phyloP scores from a whole-genome alignment of 2,113 vertebrate genomes.

The Rhodinocichla rosea region DNA sequence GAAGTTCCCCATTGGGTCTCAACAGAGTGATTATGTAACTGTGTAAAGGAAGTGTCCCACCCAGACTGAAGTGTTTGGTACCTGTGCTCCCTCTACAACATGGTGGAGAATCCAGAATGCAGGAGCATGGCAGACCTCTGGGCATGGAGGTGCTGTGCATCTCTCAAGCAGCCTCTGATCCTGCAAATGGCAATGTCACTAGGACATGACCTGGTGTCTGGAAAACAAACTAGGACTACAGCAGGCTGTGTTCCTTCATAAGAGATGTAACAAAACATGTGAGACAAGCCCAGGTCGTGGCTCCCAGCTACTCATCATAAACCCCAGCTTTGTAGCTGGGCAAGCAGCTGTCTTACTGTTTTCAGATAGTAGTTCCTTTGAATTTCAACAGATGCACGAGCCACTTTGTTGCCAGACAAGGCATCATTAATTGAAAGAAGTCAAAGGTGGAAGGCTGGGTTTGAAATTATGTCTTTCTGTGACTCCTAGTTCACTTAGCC shows the following conservation, averaged over 20 bases:
- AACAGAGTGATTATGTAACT: background rate
- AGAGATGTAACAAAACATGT: background rate
- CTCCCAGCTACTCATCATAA: background rate
- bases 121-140: background rate
- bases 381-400: background rate
- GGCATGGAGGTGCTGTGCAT: accelerated
- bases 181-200: accelerated
- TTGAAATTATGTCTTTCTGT: background rate
- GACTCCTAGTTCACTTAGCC: background rate
- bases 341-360: background rate
- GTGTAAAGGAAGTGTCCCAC: background rate
- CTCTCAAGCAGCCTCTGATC: background rate
- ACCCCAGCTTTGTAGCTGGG: background rate
- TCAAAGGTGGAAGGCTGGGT: background rate
- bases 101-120: background rate
- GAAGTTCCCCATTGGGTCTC: background rate
- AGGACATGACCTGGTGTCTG: background rate
- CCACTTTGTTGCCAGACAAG: background rate
- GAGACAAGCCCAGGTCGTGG: background rate
- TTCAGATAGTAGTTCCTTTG: background rate
- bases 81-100: background rate
- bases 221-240: background rate
- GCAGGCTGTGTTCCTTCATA: accelerated
- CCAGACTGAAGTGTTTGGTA: background rate
- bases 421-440: background rate